Percentiles rank a stretch among this genome's conserved stretches.
Evolutionary conservation across 2,113 vertebrate species (phyloP).

Genomic region (Nematolebias whitei): DNA sequence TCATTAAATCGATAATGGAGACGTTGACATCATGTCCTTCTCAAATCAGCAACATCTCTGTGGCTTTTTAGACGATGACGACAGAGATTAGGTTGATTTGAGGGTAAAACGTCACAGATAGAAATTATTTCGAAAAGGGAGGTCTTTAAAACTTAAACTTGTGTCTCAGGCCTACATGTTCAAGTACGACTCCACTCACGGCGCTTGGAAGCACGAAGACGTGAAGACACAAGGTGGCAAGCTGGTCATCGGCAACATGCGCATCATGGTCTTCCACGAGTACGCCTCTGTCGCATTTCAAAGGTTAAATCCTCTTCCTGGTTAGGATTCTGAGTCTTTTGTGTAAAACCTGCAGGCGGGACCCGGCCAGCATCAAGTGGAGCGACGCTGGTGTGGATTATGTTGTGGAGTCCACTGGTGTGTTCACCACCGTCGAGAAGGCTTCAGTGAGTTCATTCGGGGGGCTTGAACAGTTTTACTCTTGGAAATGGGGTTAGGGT

Average conservation of each 20-base stretch:
- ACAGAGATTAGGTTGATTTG: too few relatives aligned
- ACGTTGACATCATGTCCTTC: not conserved
- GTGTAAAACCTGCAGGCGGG: slow-evolving; percentile 80
- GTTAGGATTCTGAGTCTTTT: not conserved
- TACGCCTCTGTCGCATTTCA: slow-evolving; percentile 39
- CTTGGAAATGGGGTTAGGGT: too few relatives aligned
- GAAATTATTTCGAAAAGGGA: too few relatives aligned
- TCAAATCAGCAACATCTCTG: not conserved
- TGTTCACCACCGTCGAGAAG: slow-evolving; percentile 97
- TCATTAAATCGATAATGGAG: too few relatives aligned
- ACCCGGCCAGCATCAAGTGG: slow-evolving; percentile 96
- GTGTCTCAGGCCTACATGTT: slow-evolving; percentile 96
- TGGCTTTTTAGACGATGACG: too few relatives aligned
- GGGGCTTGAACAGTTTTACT: too few relatives aligned
- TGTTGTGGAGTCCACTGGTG: slow-evolving; percentile 96
- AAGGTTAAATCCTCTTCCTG: slow-evolving; percentile 48
- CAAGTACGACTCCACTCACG: slow-evolving; percentile 96
- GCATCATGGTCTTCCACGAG: slow-evolving; percentile 92
- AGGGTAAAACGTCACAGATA: too few relatives aligned
- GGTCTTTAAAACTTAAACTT: not conserved
- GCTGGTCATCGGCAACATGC: slow-evolving; percentile 86
- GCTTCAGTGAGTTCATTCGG: slow-evolving; percentile 86
- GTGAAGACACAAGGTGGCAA: slow-evolving; percentile 90
- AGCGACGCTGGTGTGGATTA: slow-evolving; percentile 89
- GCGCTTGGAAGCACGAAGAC: slow-evolving; percentile 82